phyloP scores from a whole-genome alignment of 2,797 vertebrate species.

The Leptoclinus maculatus region DNA sequence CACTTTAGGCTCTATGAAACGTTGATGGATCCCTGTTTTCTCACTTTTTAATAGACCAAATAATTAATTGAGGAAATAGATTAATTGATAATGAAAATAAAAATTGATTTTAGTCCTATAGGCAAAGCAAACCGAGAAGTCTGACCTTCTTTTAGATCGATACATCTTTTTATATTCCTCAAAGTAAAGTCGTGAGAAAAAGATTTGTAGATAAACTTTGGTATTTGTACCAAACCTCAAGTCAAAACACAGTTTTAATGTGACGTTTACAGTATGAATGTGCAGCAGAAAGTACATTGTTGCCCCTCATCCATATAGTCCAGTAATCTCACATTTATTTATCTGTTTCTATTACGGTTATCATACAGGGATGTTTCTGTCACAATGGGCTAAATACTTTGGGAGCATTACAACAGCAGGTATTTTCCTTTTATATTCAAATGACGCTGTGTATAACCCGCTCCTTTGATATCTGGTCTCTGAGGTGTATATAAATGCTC shows the following conservation, averaged over 20 bases:
- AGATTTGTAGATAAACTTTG: neutral
- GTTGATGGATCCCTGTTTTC: neutral
- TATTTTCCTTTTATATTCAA: conserved; percentile 77
- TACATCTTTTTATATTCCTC: neutral
- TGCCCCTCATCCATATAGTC: neutral
- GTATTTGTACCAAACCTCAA: neutral
- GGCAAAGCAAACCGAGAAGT: neutral
- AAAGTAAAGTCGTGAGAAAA: neutral
- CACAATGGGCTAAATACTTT: conserved; percentile 61
- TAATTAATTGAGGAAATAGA: neutral
- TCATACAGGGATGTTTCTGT: conserved; percentile 41
- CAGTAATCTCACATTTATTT: conserved; percentile 6
- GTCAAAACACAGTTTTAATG: neutral
- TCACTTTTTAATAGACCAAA: neutral
- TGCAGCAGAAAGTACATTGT: neutral
- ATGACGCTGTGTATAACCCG: conserved; percentile 59
- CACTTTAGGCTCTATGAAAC: neutral
- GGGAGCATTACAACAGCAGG: conserved; percentile 49
- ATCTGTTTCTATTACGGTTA: conserved; percentile 3
- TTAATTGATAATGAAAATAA: neutral
- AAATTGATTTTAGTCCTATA: neutral
- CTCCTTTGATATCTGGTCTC: conserved; percentile 68
- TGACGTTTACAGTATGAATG: neutral
- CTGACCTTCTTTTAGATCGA: neutral
- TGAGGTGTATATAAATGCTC: conserved; percentile 42